phyloP scores from a whole-genome alignment of 2,888 invertebrate species.

The Adelphocoris suturalis region DNA sequence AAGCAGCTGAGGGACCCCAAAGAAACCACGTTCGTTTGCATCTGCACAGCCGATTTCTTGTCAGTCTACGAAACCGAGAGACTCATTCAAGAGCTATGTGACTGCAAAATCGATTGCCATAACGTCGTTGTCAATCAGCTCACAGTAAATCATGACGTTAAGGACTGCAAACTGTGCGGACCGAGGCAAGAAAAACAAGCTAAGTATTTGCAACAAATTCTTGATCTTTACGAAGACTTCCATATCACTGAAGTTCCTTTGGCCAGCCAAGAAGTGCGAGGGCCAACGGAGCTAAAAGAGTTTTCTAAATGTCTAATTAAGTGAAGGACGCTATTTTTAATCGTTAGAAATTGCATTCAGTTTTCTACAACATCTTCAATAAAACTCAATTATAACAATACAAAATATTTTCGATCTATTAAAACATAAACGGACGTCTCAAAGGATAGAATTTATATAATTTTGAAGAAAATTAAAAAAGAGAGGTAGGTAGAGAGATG shows the following conservation, averaged over 20 bases:
- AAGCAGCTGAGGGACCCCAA: constrained; percentile 98
- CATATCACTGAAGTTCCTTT: constrained; percentile 96
- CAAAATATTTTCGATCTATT: too few species aligned
- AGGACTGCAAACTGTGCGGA: constrained; percentile 92
- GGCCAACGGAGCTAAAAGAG: constrained; percentile 88
- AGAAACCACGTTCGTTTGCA: constrained; percentile 99
- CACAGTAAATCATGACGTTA: constrained; percentile 83
- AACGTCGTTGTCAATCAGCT: constrained; percentile 99
- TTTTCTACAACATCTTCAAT: not conserved
- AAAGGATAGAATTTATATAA: too few species aligned
- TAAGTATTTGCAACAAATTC: constrained; percentile 97
- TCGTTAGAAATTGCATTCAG: not conserved
- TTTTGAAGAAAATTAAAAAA: too few species aligned
- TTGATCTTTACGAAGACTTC: constrained; percentile 98
- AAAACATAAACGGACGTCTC: too few species aligned
- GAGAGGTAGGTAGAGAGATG: too few species aligned
- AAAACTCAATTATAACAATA: not conserved
- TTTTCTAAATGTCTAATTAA: constrained; percentile 92
- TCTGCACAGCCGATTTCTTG: constrained; percentile 99
- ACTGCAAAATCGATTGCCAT: constrained; percentile 97
- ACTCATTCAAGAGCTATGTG: constrained; percentile 95
- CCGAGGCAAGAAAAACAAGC: constrained; percentile 94
- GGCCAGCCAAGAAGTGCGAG: constrained; percentile 95
- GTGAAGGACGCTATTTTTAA: constrained; percentile 47
- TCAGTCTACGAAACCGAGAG: constrained; percentile 99